phyloP scores from a whole-genome alignment of 1,140 invertebrate genomes.

The Diploscapter pachys region DNA sequence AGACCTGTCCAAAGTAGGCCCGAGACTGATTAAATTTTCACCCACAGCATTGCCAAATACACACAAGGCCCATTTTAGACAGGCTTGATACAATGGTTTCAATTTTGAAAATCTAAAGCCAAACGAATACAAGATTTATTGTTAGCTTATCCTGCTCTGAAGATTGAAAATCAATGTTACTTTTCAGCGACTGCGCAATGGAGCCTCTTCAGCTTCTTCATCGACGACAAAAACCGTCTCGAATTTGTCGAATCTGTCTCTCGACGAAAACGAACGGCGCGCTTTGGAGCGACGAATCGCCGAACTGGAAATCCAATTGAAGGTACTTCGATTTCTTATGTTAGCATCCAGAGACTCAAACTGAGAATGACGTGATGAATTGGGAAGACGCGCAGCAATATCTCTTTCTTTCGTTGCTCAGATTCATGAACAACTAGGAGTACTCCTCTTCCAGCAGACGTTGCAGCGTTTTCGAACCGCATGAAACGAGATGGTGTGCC shows the following conservation, averaged over 20 bases:
- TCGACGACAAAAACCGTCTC: conserved; percentile 8
- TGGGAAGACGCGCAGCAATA: too few species aligned
- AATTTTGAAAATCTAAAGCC: too few species aligned
- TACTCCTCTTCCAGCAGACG: too few species aligned
- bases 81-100: too few species aligned
- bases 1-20: neutral
- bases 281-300: conserved; percentile 29
- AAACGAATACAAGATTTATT: too few species aligned
- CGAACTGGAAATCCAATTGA: conserved; percentile 34
- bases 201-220: conserved; percentile 8
- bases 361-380: too few species aligned
- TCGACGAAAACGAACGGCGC: conserved; percentile 33
- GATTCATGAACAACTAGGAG: too few species aligned
- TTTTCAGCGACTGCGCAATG: conserved; percentile 21
- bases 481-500: too few species aligned
- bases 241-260: conserved; percentile 18
- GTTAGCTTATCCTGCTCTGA: too few species aligned
- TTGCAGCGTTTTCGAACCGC: too few species aligned
- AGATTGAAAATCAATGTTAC: too few species aligned
- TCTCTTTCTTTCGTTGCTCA: conserved; percentile 3
- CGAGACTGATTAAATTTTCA: neutral
- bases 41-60: neutral
- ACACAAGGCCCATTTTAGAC: neutral
- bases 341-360: too few species aligned
- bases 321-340: conserved; percentile 12